Percentiles rank a stretch among this genome's conserved stretches.
Conservation (phyloP, 2,888 invertebrate species). For the Meandrusa payeni region DNA sequence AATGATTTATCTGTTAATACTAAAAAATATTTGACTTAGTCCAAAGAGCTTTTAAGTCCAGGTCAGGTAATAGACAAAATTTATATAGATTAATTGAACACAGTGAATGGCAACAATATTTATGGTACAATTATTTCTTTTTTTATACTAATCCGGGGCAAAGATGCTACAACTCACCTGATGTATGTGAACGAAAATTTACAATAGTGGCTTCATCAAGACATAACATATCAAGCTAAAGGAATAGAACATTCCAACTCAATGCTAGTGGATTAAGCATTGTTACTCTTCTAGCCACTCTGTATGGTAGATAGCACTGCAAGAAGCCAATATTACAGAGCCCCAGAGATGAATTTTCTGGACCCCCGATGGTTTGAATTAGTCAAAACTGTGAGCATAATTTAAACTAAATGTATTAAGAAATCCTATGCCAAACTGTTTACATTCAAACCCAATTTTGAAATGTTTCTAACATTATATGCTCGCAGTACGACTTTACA, state of each 20-base stretch:
- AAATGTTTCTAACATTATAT: slow-evolving; percentile 2
- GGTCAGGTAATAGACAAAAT: slow-evolving; percentile 27
- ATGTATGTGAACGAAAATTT: too few relatives aligned
- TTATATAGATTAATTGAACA: slow-evolving; percentile 34
- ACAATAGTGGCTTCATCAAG: too few relatives aligned
- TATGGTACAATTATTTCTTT: slow-evolving; percentile 28
- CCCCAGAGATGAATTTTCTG: slow-evolving; percentile 13
- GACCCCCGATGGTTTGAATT: neutral
- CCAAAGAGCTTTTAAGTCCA: slow-evolving; percentile 24
- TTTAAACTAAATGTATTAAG: too few relatives aligned
- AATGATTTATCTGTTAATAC: slow-evolving; percentile 1
- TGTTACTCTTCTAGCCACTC: too few relatives aligned
- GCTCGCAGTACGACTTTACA: slow-evolving; percentile 27
- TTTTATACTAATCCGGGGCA: too few relatives aligned
- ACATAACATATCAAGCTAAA: too few relatives aligned
- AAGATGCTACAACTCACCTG: too few relatives aligned
- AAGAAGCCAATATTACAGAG: too few relatives aligned
- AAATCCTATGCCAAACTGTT: too few relatives aligned
- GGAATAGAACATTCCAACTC: too few relatives aligned
- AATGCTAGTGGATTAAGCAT: too few relatives aligned
- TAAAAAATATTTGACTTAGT: slow-evolving; percentile 12
- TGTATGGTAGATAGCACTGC: too few relatives aligned
- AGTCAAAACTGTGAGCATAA: slow-evolving; percentile 16
- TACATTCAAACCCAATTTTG: neutral
- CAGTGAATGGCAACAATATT: slow-evolving; percentile 31